These are phyloP conservation scores for Lagocephalus sceleratus DNA, from an alignment of 2,797 vertebrate species.

Conservation along the genomic window DNA sequence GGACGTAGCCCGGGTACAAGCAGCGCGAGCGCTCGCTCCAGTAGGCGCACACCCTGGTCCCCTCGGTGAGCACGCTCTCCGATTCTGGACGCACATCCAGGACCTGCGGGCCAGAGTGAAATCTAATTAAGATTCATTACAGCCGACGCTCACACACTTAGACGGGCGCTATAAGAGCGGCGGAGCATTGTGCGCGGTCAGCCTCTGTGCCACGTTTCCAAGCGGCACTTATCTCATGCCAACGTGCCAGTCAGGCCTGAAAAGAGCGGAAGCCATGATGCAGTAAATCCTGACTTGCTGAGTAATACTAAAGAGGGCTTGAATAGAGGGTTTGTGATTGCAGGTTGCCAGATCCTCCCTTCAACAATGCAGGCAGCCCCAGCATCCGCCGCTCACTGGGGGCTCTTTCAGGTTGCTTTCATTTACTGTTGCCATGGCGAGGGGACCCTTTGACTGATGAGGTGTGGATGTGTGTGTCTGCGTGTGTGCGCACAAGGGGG, in stretches of 20 bases:
- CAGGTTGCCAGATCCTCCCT: constrained; percentile 77
- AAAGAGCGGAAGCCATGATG: constrained; percentile 80
- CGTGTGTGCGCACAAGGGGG: constrained; percentile 13
- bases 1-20: constrained; percentile 90
- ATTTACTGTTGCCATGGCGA: constrained; percentile 79
- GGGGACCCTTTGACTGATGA: constrained; percentile 75
- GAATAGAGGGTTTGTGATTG: constrained; percentile 80
- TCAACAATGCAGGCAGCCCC: constrained; percentile 72
- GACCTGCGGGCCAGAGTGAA: constrained; percentile 78
- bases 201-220: constrained; percentile 72
- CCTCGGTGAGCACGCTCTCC: constrained; percentile 79
- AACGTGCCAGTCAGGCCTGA: constrained; percentile 78
- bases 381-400: constrained; percentile 75
- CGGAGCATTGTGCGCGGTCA: constrained; percentile 64
- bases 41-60: constrained; percentile 92
- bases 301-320: constrained; percentile 80
- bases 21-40: constrained; percentile 97
- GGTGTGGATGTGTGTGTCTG: constrained; percentile 57
- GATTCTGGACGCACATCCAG: constrained; percentile 87
- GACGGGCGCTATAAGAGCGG: constrained; percentile 46
- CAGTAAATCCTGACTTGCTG: constrained; percentile 81
- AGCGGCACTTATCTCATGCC: constrained; percentile 80
- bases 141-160: constrained; percentile 46
- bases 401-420: constrained; percentile 78
- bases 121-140: constrained; percentile 69